Evolutionary conservation across 2,888 invertebrate genomes (phyloP).

Genomic region (Esperia sulphurella): DNA sequence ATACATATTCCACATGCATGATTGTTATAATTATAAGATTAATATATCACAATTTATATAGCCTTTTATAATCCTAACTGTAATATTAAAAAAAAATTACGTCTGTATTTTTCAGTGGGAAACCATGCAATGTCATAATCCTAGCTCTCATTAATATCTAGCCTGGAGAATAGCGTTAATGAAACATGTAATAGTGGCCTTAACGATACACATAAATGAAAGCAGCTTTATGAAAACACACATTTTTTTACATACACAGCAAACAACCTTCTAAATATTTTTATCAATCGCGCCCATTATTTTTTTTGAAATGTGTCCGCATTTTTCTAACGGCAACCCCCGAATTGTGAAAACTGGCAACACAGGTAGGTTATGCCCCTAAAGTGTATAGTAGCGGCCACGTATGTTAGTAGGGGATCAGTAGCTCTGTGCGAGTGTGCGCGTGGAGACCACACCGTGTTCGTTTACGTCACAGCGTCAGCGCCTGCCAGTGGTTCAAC

Average conservation of each 20-base stretch:
- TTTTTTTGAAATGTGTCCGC: too few species aligned
- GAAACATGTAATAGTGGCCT: slow-evolving; percentile 54
- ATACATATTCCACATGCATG: not conserved
- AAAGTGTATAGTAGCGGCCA: slow-evolving; percentile 52
- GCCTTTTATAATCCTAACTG: slow-evolving; percentile 1
- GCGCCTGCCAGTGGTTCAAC: not conserved
- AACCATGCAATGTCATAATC: slow-evolving; percentile 66
- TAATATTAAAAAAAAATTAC: not conserved
- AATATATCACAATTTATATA: not conserved
- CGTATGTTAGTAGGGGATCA: slow-evolving; percentile 67
- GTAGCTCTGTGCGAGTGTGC: slow-evolving; percentile 73
- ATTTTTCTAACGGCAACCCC: too few species aligned
- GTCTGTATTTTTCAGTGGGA: slow-evolving; percentile 19
- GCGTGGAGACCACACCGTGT: slow-evolving; percentile 75
- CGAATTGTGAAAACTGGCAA: too few species aligned
- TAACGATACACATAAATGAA: slow-evolving; percentile 42
- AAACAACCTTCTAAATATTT: too few species aligned
- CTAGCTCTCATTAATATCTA: slow-evolving; percentile 61
- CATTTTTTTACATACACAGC: too few species aligned
- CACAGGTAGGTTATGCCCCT: too few species aligned
- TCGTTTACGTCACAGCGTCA: slow-evolving; percentile 36
- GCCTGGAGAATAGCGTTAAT: slow-evolving; percentile 69
- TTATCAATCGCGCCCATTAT: too few species aligned
- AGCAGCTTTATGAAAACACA: not conserved
- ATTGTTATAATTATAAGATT: slow-evolving; percentile 34